Percentiles rank a stretch among this genome's conserved stretches.
Evolutionary conservation across 2,888 invertebrate genomes (phyloP).

Genomic region (Antheraea yamamai): DNA sequence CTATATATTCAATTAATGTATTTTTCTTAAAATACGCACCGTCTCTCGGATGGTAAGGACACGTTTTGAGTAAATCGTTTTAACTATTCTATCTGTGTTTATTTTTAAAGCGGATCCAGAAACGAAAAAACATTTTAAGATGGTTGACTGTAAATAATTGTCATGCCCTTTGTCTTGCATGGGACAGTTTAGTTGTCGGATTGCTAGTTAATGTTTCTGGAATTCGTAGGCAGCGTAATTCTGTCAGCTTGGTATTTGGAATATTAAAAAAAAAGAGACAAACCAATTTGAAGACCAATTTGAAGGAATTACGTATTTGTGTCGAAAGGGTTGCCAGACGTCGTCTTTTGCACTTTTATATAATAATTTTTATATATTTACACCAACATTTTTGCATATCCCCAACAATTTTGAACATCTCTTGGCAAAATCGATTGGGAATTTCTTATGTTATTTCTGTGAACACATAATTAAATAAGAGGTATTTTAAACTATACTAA

Average conservation of each 20-base stretch:
- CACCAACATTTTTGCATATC: neutral
- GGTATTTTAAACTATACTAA: neutral
- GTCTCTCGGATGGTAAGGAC: slow-evolving; percentile 74
- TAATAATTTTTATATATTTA: neutral
- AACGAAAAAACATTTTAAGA: slow-evolving; percentile 42
- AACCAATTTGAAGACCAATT: slow-evolving; percentile 57
- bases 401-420: neutral
- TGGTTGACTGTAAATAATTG: slow-evolving; percentile 33
- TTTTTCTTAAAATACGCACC: slow-evolving; percentile 70
- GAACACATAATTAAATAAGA: neutral
- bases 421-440: neutral
- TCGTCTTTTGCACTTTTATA: neutral
- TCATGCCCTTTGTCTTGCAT: slow-evolving; percentile 8
- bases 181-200: slow-evolving; percentile 1
- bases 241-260: slow-evolving; percentile 52
- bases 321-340: slow-evolving; percentile 55
- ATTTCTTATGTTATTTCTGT: neutral
- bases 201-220: slow-evolving; percentile 53
- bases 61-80: slow-evolving; percentile 65
- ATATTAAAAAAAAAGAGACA: neutral
- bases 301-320: slow-evolving; percentile 52
- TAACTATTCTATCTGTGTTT: slow-evolving; percentile 48
- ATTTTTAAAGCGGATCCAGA: slow-evolving; percentile 59
- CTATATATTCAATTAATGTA: slow-evolving; percentile 56
- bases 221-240: slow-evolving; percentile 52